These are phyloP conservation scores for Calidris pygmaea DNA, from an alignment of 2,113 vertebrate genomes.

Conservation along the genomic window DNA sequence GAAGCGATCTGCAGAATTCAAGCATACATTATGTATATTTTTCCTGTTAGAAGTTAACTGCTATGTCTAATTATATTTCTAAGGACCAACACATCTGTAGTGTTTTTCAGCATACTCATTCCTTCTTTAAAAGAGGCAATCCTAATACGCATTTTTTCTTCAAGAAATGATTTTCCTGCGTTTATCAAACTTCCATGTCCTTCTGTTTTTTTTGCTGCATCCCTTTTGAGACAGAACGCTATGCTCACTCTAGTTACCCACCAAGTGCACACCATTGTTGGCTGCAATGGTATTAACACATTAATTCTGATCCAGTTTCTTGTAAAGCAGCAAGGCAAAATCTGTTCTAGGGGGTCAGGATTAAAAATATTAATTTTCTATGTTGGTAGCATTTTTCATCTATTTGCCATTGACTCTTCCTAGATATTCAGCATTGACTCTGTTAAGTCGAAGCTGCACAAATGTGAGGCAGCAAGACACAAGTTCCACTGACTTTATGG, in stretches of 20 bases:
- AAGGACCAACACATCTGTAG: neutral
- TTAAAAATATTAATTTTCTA: neutral
- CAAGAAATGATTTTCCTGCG: neutral
- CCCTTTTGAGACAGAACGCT: neutral
- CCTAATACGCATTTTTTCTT: neutral
- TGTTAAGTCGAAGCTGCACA: neutral
- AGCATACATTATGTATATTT: neutral
- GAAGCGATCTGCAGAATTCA: neutral
- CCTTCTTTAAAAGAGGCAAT: neutral
- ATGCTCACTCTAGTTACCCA: neutral
- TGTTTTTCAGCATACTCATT: neutral
- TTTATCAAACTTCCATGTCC: neutral
- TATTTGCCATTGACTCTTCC: neutral
- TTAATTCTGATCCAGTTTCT: neutral
- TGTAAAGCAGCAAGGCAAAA: neutral
- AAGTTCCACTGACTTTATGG: neutral
- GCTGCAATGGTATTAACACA: neutral
- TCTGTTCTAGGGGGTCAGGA: neutral
- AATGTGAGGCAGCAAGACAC: neutral
- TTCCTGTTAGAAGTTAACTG: neutral
- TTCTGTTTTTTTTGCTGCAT: neutral
- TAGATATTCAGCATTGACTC: accelerated
- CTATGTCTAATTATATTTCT: neutral
- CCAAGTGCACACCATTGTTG: neutral
- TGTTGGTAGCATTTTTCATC: neutral